Conservation (phyloP, 1,140 invertebrate genomes). For the Drosophila fuyamai region DNA sequence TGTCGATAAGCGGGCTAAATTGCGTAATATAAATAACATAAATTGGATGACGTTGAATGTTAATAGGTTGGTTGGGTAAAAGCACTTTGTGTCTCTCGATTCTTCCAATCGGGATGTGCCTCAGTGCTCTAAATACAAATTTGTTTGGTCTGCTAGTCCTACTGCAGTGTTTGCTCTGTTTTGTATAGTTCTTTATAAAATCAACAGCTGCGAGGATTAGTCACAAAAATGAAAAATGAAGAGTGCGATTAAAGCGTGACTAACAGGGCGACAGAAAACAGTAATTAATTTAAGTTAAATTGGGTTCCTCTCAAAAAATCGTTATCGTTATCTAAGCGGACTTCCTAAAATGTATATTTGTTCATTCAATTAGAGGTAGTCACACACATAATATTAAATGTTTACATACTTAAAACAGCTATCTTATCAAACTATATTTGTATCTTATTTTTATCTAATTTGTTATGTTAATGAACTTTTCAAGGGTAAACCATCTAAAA, state of each 20-base stretch:
- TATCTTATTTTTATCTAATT: neutral
- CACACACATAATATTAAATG: neutral
- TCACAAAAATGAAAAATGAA: neutral
- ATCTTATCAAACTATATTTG: conserved; percentile 35
- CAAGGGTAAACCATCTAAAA: conserved; percentile 12
- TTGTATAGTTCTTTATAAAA: conserved; percentile 2
- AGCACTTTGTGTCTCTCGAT: conserved; percentile 2
- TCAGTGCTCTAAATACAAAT: conserved; percentile 17
- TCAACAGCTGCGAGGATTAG: conserved; percentile 30
- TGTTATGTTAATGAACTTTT: conserved; percentile 9
- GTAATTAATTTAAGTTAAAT: neutral
- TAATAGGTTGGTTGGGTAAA: conserved; percentile 9
- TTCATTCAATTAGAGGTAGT: conserved; percentile 2
- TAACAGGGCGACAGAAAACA: conserved; percentile 5
- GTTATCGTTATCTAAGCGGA: neutral
- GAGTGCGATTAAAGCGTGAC: conserved; percentile 1
- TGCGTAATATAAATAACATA: conserved; percentile 48
- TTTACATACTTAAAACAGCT: neutral
- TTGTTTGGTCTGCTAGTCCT: conserved; percentile 26
- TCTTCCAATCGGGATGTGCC: conserved; percentile 8
- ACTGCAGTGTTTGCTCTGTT: conserved; percentile 19
- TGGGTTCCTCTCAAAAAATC: neutral
- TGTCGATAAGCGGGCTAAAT: conserved; percentile 58
- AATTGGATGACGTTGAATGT: conserved; percentile 38
- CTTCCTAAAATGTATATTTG: conserved; percentile 12